These are phyloP conservation scores for Tipula lateralis DNA, from an alignment of 2,888 invertebrate species.

Conservation along the genomic window DNA sequence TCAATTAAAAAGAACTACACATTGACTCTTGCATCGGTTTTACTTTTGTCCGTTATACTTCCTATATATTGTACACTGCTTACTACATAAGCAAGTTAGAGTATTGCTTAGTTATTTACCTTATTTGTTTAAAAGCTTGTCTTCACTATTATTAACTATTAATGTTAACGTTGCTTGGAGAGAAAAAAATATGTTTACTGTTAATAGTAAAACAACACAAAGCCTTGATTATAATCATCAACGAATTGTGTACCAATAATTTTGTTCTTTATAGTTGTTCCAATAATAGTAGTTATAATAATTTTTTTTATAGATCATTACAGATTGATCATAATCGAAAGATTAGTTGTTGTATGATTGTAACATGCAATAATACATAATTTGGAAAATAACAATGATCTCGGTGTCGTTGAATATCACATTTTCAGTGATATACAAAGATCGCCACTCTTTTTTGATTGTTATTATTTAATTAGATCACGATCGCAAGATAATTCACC, in stretches of 20 bases:
- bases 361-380: not conserved
- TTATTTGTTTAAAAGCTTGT: conserved; percentile 19
- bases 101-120: not conserved
- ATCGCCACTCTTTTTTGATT: too few relatives aligned
- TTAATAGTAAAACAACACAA: not conserved
- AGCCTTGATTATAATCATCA: not conserved
- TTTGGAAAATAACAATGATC: not conserved
- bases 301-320: not conserved
- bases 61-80: not conserved
- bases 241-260: not conserved
- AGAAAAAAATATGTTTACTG: not conserved
- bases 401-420: too few relatives aligned
- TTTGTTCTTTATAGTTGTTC: not conserved
- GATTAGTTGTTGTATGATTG: not conserved
- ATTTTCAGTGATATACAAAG: too few relatives aligned
- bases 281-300: not conserved
- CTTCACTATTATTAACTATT: conserved; percentile 11
- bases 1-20: not conserved
- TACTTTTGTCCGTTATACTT: not conserved
- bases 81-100: not conserved
- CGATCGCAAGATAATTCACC: too few relatives aligned
- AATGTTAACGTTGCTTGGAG: not conserved
- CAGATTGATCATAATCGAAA: not conserved
- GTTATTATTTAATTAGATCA: too few relatives aligned
- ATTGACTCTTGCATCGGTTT: not conserved